Percentiles rank a stretch among this genome's conserved stretches.
Conservation (phyloP, 2,113 vertebrate genomes). For the Ondatra zibethicus region DNA sequence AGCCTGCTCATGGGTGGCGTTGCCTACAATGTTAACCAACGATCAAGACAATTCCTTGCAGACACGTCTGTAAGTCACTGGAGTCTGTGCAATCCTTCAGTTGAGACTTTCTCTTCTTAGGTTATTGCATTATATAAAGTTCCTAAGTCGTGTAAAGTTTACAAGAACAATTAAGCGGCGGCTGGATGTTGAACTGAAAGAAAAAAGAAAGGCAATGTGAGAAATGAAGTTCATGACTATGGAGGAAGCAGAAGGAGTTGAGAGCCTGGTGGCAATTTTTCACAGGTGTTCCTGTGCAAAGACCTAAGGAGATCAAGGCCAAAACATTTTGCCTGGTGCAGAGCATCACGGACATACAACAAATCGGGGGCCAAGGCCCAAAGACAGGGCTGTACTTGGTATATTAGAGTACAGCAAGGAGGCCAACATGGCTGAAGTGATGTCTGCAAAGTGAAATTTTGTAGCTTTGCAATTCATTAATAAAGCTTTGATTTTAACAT, state of each 20-base stretch:
- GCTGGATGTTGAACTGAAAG: not conserved
- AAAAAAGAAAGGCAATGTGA: not conserved
- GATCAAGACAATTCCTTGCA: not conserved
- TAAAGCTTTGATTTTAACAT: not conserved
- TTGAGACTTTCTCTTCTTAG: not conserved
- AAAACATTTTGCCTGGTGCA: not conserved
- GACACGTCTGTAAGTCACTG: not conserved
- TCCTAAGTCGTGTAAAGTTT: not conserved
- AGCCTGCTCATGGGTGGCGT: not conserved
- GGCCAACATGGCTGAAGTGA: not conserved
- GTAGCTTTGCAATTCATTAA: not conserved
- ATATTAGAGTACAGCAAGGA: not conserved
- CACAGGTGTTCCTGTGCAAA: not conserved
- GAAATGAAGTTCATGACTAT: not conserved
- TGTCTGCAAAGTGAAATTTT: not conserved
- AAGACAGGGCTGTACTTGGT: not conserved
- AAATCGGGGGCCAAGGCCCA: not conserved
- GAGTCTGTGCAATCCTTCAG: not conserved
- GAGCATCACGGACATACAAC: not conserved
- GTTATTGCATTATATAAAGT: not conserved
- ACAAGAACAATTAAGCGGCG: not conserved
- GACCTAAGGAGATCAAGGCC: not conserved
- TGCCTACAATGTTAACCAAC: too few relatives aligned
- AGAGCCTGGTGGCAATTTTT: not conserved
- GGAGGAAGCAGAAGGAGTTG: not conserved